These are phyloP conservation scores for Lethenteron reissneri DNA, from an alignment of 2,113 vertebrate genomes.

Conservation along the genomic window DNA sequence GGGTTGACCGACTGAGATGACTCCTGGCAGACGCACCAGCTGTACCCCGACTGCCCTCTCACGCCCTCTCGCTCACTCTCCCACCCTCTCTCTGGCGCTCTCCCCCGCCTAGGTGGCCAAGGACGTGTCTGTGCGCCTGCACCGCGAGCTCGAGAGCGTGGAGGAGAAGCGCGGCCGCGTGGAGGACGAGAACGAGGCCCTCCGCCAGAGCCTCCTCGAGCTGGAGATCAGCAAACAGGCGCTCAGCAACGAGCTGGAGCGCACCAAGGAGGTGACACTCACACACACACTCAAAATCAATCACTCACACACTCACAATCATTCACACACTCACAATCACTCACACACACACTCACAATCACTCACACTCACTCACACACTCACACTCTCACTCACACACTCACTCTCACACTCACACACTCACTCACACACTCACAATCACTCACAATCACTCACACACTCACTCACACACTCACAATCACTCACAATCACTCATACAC, in stretches of 20 bases:
- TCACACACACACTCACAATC: background rate
- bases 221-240: constrained; percentile 84
- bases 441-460: too few species aligned
- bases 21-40: too few species aligned
- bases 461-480: background rate
- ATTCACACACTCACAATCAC: too few species aligned
- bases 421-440: background rate
- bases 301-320: background rate
- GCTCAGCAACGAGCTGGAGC: constrained; percentile 77
- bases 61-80: background rate
- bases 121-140: constrained; percentile 77
- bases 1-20: too few species aligned
- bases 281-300: background rate
- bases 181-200: constrained; percentile 80
- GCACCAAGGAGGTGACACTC: constrained; percentile 49
- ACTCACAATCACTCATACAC: background rate
- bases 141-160: constrained; percentile 64
- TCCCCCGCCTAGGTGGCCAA: constrained; percentile 50
- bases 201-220: constrained; percentile 61
- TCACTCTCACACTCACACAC: background rate
- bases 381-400: background rate
- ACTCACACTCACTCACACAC: background rate
- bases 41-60: background rate
- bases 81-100: background rate
- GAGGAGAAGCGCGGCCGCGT: constrained; percentile 67